Conservation (phyloP, 2,888 invertebrate genomes). For the Synergus japonicus region DNA sequence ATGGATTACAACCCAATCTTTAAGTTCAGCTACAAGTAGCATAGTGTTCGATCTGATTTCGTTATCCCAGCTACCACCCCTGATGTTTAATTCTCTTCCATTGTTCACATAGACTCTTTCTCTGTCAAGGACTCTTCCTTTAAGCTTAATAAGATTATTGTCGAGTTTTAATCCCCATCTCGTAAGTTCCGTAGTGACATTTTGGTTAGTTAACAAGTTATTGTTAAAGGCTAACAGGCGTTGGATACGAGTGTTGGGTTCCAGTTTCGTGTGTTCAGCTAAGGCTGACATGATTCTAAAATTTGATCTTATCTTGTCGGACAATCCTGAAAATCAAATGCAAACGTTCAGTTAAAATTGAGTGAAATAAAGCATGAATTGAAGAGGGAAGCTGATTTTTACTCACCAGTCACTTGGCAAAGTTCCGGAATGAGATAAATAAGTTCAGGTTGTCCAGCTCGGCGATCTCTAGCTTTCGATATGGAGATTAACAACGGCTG, state of each 20-base stretch:
- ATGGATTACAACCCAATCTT: conserved; percentile 74
- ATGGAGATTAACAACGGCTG: conserved; percentile 90
- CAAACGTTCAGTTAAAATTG: not conserved
- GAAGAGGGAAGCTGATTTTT: not conserved
- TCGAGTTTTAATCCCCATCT: conserved; percentile 87
- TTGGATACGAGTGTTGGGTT: conserved; percentile 83
- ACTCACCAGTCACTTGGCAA: conserved; percentile 87
- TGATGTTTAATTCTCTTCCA: conserved; percentile 41
- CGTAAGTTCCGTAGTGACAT: conserved; percentile 81
- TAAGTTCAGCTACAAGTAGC: conserved; percentile 70
- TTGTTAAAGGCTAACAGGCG: conserved; percentile 84
- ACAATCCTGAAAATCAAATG: conserved; percentile 74
- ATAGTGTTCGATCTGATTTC: conserved; percentile 64
- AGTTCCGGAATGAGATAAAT: conserved; percentile 90
- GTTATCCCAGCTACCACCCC: conserved; percentile 88
- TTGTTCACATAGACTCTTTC: conserved; percentile 80
- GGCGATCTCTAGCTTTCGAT: conserved; percentile 84
- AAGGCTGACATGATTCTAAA: conserved; percentile 82
- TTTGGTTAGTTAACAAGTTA: conserved; percentile 77
- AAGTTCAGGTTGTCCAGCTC: conserved; percentile 83
- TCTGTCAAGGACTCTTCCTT: conserved; percentile 82
- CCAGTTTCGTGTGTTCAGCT: conserved; percentile 86
- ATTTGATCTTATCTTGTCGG: conserved; percentile 81
- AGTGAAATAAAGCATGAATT: no score
- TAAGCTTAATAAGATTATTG: conserved; percentile 81